Conservation (phyloP, 2,113 vertebrate species). For the Falcunculus frontatus region DNA sequence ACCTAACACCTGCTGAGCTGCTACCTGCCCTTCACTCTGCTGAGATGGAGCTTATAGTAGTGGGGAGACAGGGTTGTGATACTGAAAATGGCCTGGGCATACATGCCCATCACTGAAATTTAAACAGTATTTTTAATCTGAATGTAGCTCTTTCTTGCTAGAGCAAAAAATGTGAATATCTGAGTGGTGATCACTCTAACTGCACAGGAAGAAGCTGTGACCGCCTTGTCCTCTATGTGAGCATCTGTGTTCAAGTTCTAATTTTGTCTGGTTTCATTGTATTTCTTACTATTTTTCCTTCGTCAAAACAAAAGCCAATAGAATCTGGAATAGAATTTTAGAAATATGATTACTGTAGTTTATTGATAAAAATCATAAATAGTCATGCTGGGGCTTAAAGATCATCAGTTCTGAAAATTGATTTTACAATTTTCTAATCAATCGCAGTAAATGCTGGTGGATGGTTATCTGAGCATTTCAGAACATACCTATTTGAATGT, state of each 20-base stretch:
- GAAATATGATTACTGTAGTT: constrained; percentile 15
- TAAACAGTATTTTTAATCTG: not conserved
- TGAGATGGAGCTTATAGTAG: not conserved
- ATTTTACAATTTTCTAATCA: constrained; percentile 41
- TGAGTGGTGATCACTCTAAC: not conserved
- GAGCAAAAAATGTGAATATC: not conserved
- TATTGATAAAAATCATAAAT: constrained; percentile 12
- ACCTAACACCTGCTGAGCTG: not conserved
- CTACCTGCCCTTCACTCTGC: not conserved
- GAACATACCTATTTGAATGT: not conserved
- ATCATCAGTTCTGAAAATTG: not conserved
- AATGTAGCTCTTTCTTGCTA: not conserved
- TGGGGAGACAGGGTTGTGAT: not conserved
- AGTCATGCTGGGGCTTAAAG: not conserved
- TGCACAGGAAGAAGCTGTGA: not conserved
- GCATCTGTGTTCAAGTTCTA: not conserved
- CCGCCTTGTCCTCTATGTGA: not conserved
- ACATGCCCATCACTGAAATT: not conserved
- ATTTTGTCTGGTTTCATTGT: not conserved
- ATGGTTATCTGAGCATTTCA: not conserved
- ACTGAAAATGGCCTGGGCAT: not conserved
- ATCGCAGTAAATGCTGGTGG: not conserved
- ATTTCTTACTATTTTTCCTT: not conserved
- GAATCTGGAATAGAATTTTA: not conserved
- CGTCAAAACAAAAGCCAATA: not conserved